Evolutionary conservation across 2,797 vertebrate species (phyloP).

Genomic region (Leucoraja ocellata): DNA sequence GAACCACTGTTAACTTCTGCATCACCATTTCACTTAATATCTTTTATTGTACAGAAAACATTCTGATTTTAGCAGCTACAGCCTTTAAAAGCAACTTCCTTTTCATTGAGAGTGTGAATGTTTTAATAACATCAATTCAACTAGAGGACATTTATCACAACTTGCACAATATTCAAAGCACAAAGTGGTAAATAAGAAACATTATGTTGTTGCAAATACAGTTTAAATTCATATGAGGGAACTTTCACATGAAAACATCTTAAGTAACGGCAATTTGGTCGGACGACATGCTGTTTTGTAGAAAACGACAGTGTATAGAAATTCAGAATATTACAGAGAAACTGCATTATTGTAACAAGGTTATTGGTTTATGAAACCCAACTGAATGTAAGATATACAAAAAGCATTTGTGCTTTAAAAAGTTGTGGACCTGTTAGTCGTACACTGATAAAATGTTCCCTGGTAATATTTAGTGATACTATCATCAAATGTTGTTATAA

Average conservation of each 20-base stretch:
- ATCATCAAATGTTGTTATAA: not conserved
- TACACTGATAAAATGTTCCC: constrained; percentile 12
- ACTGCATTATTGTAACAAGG: not conserved
- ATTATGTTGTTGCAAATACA: constrained; percentile 15
- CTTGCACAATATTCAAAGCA: constrained; percentile 37
- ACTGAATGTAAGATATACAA: not conserved
- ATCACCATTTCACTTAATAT: constrained; percentile 44
- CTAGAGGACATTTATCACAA: constrained; percentile 33
- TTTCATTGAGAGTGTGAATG: constrained; percentile 1
- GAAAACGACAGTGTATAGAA: not conserved
- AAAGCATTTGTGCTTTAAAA: not conserved
- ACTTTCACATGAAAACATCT: constrained; percentile 31
- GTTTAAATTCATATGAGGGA: constrained; percentile 4
- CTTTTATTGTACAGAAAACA: constrained; percentile 53
- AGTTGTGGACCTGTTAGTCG: not conserved
- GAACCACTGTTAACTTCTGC: not conserved
- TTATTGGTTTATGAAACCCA: constrained; percentile 19
- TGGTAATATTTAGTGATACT: not conserved
- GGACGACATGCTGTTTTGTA: not conserved
- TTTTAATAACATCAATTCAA: constrained; percentile 31
- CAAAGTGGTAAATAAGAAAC: constrained; percentile 27
- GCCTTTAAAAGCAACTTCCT: constrained; percentile 36
- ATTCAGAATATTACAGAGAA: constrained; percentile 16
- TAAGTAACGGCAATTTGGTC: not conserved
- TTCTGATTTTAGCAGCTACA: constrained; percentile 50